Evolutionary conservation across 2,888 invertebrate genomes (phyloP), one percentile per base, ranked within the genome.

Genomic region (Pantelozetes paolii): DNA sequence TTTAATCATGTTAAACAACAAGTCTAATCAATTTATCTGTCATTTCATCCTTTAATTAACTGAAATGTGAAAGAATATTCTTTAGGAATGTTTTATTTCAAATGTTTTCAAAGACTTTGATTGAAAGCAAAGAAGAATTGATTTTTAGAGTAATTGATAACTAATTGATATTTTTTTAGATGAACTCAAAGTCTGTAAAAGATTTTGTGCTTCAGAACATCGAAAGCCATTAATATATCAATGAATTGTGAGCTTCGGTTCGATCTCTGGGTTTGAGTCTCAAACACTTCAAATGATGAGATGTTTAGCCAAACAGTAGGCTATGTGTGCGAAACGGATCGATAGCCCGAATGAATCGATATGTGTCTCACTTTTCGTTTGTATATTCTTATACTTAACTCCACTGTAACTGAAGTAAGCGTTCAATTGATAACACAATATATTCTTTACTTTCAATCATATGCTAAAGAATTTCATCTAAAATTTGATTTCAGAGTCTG

Each of bases 281-380:
- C 57, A 57, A 57, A 57, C 57, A 57, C 57, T 57, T 57, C 15
- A 57, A 57, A 28, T 57, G 28, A 57, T 28, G 57, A 28, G 57
- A 57, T 57, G 57, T 57, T 57, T 28, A 28, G 57, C 23, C 57
- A 57, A 57, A 57, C 57, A 57, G 57, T 57, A n/a, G n/a, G n/a
- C n/a, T n/a, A 15, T 28, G 57, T 57, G 28, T 57, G 57, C 57
- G 57, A 57, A 57, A n/a, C 23, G 8, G 57, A 57, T 57, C 57
- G 23, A 57, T 57, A 57, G 28, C 23, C 28, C 0, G 18, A 28
- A 28, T 57, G 57, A 57, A 57, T 57, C 57, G 57, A 57, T 57
- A 57, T 28, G 57, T 57, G 57, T 57, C 57, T 57, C 57, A 57
- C 57, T 57, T 57, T 57, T 28, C 28, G 54, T n/a, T 26, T 57